Percentiles rank a stretch among this genome's conserved stretches.
These are phyloP conservation scores for rabbit (Oryctolagus cuniculus) DNA, from an alignment of 2,113 vertebrate genomes.

Conservation along the genomic window DNA sequence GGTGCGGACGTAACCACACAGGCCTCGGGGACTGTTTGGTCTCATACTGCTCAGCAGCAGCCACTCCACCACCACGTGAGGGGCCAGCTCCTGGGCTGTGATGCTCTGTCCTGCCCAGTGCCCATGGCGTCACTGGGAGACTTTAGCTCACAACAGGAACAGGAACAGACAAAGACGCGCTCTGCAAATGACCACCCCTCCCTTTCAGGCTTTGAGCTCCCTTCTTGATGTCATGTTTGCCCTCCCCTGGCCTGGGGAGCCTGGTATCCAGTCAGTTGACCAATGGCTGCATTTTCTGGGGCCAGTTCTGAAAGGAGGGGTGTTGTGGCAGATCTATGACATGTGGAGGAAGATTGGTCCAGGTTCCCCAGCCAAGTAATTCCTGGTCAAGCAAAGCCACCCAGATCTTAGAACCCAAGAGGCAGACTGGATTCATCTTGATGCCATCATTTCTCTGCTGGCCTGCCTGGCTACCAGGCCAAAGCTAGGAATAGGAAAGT, in stretches of 20 bases:
- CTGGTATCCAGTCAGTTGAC: not conserved
- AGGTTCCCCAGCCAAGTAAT: not conserved
- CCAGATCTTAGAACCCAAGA: not conserved
- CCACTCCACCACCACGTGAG: not conserved
- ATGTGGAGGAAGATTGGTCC: not conserved
- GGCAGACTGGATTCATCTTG: not conserved
- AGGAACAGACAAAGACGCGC: not conserved
- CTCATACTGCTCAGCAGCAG: not conserved
- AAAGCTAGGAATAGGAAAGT: not conserved
- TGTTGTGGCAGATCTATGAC: not conserved
- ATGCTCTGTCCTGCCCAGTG: not conserved
- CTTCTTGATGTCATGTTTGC: not conserved
- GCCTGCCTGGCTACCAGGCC: not conserved
- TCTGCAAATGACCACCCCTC: not conserved
- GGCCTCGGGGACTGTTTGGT: not conserved
- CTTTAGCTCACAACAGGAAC: not conserved
- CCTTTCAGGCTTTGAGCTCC: not conserved
- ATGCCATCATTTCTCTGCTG: not conserved
- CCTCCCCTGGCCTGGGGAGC: not conserved
- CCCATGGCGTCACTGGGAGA: not conserved
- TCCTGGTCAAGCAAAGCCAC: not conserved
- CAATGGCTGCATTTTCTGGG: not conserved
- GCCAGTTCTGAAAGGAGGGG: not conserved
- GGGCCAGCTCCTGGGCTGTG: not conserved
- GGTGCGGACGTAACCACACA: not conserved